Base-by-base conservation (phyloP, 2,888 invertebrate genomes). In the Tanypteryx hageni region DNA sequence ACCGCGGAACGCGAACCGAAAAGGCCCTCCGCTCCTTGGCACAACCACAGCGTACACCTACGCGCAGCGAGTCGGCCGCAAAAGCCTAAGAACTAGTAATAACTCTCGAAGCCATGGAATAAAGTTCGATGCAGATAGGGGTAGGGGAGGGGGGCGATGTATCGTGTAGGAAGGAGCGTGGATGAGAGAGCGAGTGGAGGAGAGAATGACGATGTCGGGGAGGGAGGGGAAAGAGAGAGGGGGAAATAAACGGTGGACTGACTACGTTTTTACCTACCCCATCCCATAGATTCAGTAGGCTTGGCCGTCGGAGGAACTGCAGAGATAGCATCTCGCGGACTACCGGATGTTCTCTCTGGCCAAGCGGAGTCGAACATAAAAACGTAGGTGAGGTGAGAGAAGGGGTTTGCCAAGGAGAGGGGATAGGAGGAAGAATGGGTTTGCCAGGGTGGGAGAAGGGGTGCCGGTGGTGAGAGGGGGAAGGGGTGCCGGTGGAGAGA, bases 321-420 rank as follows among this genome's bases (percentile, higher is more conserved):
- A 59, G 86, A 64, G 89, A 89, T 89, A 89, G 89, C 89, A 89
- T 89, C 89, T 89, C 89, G 86, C 68, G 89, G 89, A 64, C 89
- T 89, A 89, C 89, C 89, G 89, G 89, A 89, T 89, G 89, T 68
- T 89, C 89, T 58, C 85, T 31, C 86, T 86, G 86, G 61, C 89
- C 89, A 64, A 56, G 89, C 89, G 61, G 68, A 89, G 64, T 89
- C 68, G 89, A 89, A 89, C 89, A 89, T 89, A 89, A 89, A 89
- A 89, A 89, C 64, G 56, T 83, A 57, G 83, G 83, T 8, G 64
- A n/a, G 11, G 89, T 9, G 44, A 64, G 89, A 44, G 89, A 18
- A 83, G 83, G 89, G 86, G 86, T 27, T 16, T 59, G 11, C 10
- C 44, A 1, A 44, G 82, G 0, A 3, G 3, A 82, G 82, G 31